Percentiles rank a stretch among this genome's conserved stretches.
These are phyloP conservation scores for Tetraodon nigroviridis DNA, from an alignment of 2,113 vertebrate genomes.

Conservation along the genomic window DNA sequence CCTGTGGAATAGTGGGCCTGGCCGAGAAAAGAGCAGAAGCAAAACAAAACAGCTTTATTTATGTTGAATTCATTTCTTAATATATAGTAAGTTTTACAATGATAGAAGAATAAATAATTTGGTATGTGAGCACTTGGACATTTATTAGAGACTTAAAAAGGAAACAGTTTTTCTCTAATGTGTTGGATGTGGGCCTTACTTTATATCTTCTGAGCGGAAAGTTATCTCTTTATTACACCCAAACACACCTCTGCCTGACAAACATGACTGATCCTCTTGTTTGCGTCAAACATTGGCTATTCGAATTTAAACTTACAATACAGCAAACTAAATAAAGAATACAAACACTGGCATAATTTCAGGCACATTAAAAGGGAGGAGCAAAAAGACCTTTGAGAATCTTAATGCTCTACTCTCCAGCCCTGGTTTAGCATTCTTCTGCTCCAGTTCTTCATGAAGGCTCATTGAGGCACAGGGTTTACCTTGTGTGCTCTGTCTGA, in stretches of 20 bases:
- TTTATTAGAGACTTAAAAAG: too few relatives aligned
- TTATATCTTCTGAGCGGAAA: background rate
- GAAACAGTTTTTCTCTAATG: too few relatives aligned
- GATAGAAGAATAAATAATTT: too few relatives aligned
- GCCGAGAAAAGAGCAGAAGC: background rate
- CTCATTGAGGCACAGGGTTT: conserved; percentile 41
- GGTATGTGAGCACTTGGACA: too few relatives aligned
- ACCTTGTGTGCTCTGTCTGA: conserved; percentile 52
- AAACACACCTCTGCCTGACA: conserved; percentile 1
- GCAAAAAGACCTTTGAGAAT: conserved; percentile 20
- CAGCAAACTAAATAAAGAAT: background rate
- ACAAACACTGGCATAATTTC: background rate
- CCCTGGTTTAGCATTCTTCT: conserved; percentile 37
- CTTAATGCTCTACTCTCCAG: conserved; percentile 8
- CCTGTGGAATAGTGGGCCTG: conserved; percentile 98
- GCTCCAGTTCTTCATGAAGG: conserved; percentile 48
- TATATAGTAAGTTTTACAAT: too few relatives aligned
- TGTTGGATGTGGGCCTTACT: too few relatives aligned
- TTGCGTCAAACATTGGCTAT: background rate
- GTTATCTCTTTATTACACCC: background rate
- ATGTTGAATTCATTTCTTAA: too few relatives aligned
- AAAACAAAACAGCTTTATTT: background rate
- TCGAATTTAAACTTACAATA: conserved; percentile 1
- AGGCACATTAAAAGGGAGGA: conserved; percentile 16
- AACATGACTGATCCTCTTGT: background rate